Evolutionary conservation across 2,113 vertebrate species (phyloP), one percentile per base, ranked within the genome.

Genomic region (Chrysemys picta): DNA sequence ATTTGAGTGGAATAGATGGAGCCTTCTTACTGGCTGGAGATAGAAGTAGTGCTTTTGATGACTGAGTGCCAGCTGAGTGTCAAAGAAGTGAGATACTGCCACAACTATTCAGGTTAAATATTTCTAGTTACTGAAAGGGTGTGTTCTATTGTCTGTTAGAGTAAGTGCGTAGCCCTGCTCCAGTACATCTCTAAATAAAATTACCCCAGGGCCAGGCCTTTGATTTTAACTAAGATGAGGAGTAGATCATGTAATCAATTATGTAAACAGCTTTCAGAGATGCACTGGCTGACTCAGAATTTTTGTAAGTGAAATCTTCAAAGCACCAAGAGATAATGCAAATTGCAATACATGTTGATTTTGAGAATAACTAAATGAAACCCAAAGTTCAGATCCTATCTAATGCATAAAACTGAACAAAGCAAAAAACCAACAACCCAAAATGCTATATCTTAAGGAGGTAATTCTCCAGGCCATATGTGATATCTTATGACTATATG

Each of bases 401-500:
- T n/a, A 72, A 72, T 38, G 17, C 65, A 38, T n/a, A 69, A 80
- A 81, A 82, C 53, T 65, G 50, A 88, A 38, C 3, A 16, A 88
- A 13, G 54, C n/a, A 49, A 80, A 59, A 88, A 88, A 59, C 11
- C 10, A 53, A 53, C 6, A 53, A 17, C 52, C 16, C 54, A 27
- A 59, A 65, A 29, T 16, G 53, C 22, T 38, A 5, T 72, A 89
- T 42, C 5, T 38, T 19, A 52, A 24, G 49, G 21, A 62, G 13
- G n/a, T 12, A 59, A 45, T n/a, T 85, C 11, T 8, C 56, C 6
- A 54, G 25, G 29, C n/a, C 1, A 0, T 14, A 19, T 1, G 4
- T 16, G 24, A 1, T 80, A 38, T 49, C 8, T 80, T 12, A 35
- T 0, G 1, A 25, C 29, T 62, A 50, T 50, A 49, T 31, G 35